phyloP scores from a whole-genome alignment of 2,888 invertebrate genomes.

The Aporophyla lueneburgensis region DNA sequence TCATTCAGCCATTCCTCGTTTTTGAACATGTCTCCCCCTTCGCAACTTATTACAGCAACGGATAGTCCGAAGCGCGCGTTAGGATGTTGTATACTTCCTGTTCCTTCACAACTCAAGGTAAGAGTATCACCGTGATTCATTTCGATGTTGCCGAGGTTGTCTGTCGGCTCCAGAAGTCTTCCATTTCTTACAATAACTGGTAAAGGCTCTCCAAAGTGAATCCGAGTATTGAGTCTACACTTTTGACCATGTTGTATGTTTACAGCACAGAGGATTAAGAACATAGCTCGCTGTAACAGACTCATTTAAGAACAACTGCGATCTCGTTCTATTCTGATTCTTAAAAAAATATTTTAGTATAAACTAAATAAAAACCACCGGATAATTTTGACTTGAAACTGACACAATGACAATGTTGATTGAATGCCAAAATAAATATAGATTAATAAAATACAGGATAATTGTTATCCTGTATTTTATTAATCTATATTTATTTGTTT shows the following conservation, averaged over 20 bases:
- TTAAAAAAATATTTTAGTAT: not conserved
- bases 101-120: conserved; percentile 81
- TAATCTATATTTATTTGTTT: no score
- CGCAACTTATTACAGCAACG: conserved; percentile 79
- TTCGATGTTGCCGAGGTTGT: conserved; percentile 77
- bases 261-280: conserved; percentile 80
- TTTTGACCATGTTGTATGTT: conserved; percentile 74
- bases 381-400: conserved; percentile 44
- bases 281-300: conserved; percentile 75
- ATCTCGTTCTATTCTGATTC: conserved; percentile 1
- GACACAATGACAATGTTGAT: conserved; percentile 1
- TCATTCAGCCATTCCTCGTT: conserved; percentile 80
- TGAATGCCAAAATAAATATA: conserved; percentile 21
- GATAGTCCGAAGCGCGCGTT: conserved; percentile 64
- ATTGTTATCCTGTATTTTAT: no score
- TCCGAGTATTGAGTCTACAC: conserved; percentile 79
- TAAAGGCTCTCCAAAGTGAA: conserved; percentile 81
- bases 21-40: conserved; percentile 77
- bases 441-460: conserved; percentile 19
- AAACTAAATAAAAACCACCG: not conserved
- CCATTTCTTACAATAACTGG: conserved; percentile 81
- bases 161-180: conserved; percentile 81
- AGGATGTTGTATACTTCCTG: conserved; percentile 77
- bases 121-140: conserved; percentile 78
- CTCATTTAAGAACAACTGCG: conserved; percentile 37